A percentile compares a stretch with the other conserved stretches of the same genome.
phyloP scores from a whole-genome alignment of 2,113 vertebrate species.

The Grallaria varia region DNA sequence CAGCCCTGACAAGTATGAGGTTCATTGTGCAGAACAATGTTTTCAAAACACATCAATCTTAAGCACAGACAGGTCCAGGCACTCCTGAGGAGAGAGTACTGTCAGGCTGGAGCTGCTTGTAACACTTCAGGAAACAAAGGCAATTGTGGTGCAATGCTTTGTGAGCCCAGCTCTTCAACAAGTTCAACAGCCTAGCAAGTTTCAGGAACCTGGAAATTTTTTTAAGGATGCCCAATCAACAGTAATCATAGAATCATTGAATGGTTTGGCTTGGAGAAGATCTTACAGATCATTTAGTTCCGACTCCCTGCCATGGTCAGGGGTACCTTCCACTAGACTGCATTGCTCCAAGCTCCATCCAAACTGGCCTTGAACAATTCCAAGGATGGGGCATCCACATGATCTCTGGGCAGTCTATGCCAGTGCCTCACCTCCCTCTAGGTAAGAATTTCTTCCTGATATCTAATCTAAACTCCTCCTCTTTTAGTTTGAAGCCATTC shows the following conservation, averaged over 20 bases:
- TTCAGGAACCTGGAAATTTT: neutral
- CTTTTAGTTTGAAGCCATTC: neutral
- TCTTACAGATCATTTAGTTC: neutral
- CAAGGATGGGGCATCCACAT: neutral
- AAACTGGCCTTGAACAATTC: neutral
- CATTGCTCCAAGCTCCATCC: neutral
- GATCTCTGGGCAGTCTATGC: accelerated
- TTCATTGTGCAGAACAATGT: neutral
- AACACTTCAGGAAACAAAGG: neutral
- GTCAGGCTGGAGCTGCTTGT: neutral
- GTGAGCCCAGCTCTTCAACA: neutral
- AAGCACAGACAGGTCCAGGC: neutral
- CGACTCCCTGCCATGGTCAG: neutral
- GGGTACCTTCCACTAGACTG: neutral
- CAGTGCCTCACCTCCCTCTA: neutral
- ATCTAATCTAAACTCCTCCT: neutral
- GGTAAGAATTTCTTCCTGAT: neutral
- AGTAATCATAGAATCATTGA: neutral
- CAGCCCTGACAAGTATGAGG: neutral
- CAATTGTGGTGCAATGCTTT: neutral
- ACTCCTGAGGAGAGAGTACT: neutral
- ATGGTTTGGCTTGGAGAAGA: neutral
- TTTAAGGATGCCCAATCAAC: neutral
- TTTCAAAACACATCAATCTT: slow-evolving; percentile 7
- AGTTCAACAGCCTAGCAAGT: neutral